These are phyloP conservation scores for Agrotis ipsilon DNA, from an alignment of 2,888 invertebrate genomes.

Conservation along the genomic window DNA sequence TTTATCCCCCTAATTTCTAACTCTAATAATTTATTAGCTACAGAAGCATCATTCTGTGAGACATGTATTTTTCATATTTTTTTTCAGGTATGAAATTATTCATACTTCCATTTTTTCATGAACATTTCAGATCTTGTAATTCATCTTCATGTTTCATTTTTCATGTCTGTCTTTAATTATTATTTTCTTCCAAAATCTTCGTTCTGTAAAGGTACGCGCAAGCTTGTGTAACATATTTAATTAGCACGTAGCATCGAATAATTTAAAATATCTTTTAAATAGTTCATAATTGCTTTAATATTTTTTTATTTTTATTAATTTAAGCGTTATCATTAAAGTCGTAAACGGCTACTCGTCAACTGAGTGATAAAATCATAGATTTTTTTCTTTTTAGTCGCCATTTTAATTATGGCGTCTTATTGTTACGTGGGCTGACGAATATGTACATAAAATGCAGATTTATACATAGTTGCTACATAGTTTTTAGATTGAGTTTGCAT, in stretches of 20 bases:
- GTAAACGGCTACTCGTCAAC: slow-evolving; percentile 83
- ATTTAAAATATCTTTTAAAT: slow-evolving; percentile 10
- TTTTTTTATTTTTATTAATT: slow-evolving; percentile 44
- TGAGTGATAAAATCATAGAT: slow-evolving; percentile 83
- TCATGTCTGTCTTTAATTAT: not conserved
- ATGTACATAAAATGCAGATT: slow-evolving; percentile 48
- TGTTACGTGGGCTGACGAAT: slow-evolving; percentile 50
- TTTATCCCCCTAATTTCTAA: too few relatives aligned
- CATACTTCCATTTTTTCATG: not conserved
- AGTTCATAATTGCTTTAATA: slow-evolving; percentile 52
- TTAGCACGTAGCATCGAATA: slow-evolving; percentile 36
- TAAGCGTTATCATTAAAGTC: slow-evolving; percentile 68
- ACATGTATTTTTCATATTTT: not conserved
- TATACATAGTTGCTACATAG: slow-evolving; percentile 34
- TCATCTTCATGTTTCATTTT: not conserved
- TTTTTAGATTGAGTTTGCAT: slow-evolving; percentile 43
- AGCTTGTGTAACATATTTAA: slow-evolving; percentile 31
- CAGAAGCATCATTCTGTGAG: too few relatives aligned
- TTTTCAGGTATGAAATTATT: not conserved
- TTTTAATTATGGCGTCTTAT: slow-evolving; percentile 58
- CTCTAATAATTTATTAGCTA: too few relatives aligned
- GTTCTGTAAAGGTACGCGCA: slow-evolving; percentile 29
- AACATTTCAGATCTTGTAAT: not conserved
- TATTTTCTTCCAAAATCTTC: not conserved
- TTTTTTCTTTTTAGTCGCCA: slow-evolving; percentile 55